Evolutionary conservation across 2,888 invertebrate species (phyloP).

Genomic region (Ligdia adustata): DNA sequence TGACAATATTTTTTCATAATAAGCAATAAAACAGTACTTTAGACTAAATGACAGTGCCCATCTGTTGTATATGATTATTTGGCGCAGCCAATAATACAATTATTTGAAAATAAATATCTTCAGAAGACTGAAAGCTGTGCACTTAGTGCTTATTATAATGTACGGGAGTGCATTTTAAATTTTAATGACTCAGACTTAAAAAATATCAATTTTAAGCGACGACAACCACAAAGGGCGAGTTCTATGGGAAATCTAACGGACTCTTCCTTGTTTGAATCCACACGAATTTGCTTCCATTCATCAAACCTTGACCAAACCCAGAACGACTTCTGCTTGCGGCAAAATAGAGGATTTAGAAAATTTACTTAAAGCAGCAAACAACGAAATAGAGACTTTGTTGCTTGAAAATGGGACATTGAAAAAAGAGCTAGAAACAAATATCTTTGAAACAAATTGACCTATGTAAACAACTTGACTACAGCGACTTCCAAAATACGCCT

Average conservation of each 20-base stretch:
- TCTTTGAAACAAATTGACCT: not conserved
- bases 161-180: too few relatives aligned
- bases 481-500: not conserved
- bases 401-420: not conserved
- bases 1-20: too few relatives aligned
- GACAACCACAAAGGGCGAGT: slow-evolving; percentile 1
- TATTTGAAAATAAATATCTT: too few relatives aligned
- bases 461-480: not conserved
- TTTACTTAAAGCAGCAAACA: not conserved
- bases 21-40: too few relatives aligned
- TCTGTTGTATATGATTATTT: too few relatives aligned
- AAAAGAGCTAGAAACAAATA: slow-evolving; percentile 1
- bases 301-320: not conserved
- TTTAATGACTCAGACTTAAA: too few relatives aligned
- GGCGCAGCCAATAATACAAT: too few relatives aligned
- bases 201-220: not conserved
- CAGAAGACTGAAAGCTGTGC: too few relatives aligned
- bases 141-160: too few relatives aligned
- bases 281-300: slow-evolving; percentile 2
- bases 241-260: slow-evolving; percentile 1
- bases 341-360: not conserved
- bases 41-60: too few relatives aligned
- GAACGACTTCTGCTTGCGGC: not conserved
- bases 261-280: slow-evolving; percentile 5
- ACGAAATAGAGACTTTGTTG: not conserved